Conservation (phyloP, 2,797 vertebrate species). For the Catostomus latipinnis region DNA sequence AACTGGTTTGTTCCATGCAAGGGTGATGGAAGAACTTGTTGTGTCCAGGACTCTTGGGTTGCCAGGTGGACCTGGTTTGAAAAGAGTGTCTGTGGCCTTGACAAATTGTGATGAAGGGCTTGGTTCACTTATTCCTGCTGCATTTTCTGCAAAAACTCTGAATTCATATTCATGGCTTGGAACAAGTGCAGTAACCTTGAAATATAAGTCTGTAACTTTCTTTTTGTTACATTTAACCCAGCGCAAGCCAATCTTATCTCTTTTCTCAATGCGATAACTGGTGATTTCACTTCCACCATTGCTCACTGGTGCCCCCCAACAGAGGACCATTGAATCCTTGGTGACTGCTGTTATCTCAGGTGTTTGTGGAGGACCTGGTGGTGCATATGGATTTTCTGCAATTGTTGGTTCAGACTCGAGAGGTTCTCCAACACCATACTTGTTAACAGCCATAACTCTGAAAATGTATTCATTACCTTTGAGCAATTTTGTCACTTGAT, state of each 20-base stretch:
- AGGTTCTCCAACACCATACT: constrained; percentile 92
- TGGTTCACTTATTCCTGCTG: constrained; percentile 90
- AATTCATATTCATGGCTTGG: constrained; percentile 95
- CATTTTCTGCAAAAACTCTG: constrained; percentile 93
- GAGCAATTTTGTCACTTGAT: constrained; percentile 92
- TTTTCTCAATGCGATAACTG: constrained; percentile 92
- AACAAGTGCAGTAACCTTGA: constrained; percentile 88
- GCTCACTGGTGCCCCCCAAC: constrained; percentile 92
- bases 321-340: constrained; percentile 95
- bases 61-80: constrained; percentile 90
- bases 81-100: constrained; percentile 90
- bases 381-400: constrained; percentile 90
- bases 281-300: constrained; percentile 94
- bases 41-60: constrained; percentile 95
- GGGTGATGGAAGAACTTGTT: constrained; percentile 93
- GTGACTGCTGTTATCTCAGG: constrained; percentile 92
- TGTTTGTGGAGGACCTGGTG: constrained; percentile 89
- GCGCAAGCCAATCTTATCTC: constrained; percentile 88
- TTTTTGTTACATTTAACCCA: constrained; percentile 98
- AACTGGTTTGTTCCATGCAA: constrained; percentile 97
- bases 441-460: constrained; percentile 97
- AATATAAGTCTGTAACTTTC: constrained; percentile 90
- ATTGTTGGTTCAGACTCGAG: constrained; percentile 90
- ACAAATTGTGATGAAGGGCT: constrained; percentile 88
- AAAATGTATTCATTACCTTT: constrained; percentile 99